phyloP scores from a whole-genome alignment of 2,888 invertebrate species.

The Eristalinus aeneus region DNA sequence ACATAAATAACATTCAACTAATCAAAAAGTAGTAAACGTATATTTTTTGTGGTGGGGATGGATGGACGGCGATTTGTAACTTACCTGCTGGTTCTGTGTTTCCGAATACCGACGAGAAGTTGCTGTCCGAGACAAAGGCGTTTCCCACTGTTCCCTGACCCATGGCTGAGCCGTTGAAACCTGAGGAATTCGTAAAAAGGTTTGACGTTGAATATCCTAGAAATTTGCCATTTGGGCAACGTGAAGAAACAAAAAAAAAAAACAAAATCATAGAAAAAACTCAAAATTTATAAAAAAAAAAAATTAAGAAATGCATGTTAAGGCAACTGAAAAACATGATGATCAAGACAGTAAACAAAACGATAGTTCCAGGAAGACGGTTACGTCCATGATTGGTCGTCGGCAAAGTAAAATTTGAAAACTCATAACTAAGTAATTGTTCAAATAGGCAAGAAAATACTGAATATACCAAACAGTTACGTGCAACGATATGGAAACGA shows the following conservation, averaged over 20 bases:
- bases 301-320: slow-evolving; percentile 64
- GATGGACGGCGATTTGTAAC: slow-evolving; percentile 74
- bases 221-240: slow-evolving; percentile 9
- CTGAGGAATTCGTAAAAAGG: slow-evolving; percentile 75
- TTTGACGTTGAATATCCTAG: slow-evolving; percentile 61
- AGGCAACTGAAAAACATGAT: slow-evolving; percentile 48
- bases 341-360: slow-evolving; percentile 54
- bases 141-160: slow-evolving; percentile 80
- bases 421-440: no score
- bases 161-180: slow-evolving; percentile 80
- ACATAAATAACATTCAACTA: slow-evolving; percentile 69
- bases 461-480: no score
- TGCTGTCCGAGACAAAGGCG: slow-evolving; percentile 92
- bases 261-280: slow-evolving; percentile 21
- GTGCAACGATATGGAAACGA: no score
- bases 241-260: slow-evolving; percentile 47
- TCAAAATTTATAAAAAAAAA: slow-evolving; percentile 12
- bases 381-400: no score
- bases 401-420: no score
- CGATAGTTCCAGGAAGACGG: no score
- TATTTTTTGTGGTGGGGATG: slow-evolving; percentile 7
- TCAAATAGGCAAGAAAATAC: no score
- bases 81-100: slow-evolving; percentile 86
- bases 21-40: slow-evolving; percentile 33
- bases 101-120: slow-evolving; percentile 94